Percentiles rank a stretch among this genome's conserved stretches.
These are phyloP conservation scores for Chaunax sp. DNA, from an alignment of 2,797 vertebrate genomes.

Conservation along the genomic window DNA sequence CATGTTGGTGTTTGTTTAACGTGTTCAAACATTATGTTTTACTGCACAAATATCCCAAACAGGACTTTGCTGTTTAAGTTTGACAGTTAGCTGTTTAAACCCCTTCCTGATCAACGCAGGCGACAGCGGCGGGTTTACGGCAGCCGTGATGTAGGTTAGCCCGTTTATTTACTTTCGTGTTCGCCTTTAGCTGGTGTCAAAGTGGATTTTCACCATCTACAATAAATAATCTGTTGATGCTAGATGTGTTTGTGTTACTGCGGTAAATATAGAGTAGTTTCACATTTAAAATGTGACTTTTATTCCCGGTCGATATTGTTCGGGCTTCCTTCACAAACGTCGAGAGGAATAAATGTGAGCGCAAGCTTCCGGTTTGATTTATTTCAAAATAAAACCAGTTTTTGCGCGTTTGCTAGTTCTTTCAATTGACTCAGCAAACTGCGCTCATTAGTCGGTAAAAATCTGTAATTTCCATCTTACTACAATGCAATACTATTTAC, in stretches of 20 bases:
- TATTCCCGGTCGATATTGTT: conserved; percentile 30
- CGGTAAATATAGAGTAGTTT: not conserved
- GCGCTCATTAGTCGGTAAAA: no score
- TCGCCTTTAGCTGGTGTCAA: not conserved
- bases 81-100: conserved; percentile 31
- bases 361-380: not conserved
- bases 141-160: no score
- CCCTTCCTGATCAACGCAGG: conserved; percentile 48
- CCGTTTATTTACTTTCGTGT: not conserved
- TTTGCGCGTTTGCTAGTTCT: not conserved
- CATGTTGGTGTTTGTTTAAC: conserved; percentile 7
- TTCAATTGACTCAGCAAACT: no score
- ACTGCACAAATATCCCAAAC: not conserved
- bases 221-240: fast-evolving
- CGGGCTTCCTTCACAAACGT: conserved; percentile 58
- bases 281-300: conserved; percentile 1
- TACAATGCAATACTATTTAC: no score
- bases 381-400: conserved; percentile 54
- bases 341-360: fast-evolving
- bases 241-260: not conserved
- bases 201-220: not conserved
- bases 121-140: conserved; percentile 28
- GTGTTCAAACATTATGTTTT: not conserved
- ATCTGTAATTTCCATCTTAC: no score
- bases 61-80: conserved; percentile 39